phyloP scores from a whole-genome alignment of 2,113 vertebrate genomes.

The Myotis yumanensis region DNA sequence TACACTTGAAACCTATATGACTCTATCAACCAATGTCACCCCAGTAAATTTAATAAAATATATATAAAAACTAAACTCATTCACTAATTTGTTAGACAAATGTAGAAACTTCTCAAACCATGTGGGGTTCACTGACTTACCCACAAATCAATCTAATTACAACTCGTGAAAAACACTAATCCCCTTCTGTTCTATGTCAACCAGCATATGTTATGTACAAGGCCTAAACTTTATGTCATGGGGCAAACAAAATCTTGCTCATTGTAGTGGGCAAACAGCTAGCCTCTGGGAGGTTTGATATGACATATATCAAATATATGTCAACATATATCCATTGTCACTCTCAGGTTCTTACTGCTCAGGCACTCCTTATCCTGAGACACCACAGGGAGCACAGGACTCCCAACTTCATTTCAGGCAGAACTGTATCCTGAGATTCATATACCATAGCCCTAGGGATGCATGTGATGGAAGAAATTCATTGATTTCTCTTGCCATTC shows the following conservation, averaged over 20 bases:
- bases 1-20: background rate
- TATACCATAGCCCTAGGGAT: background rate
- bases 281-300: background rate
- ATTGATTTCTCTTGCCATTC: background rate
- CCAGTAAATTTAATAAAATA: background rate
- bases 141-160: background rate
- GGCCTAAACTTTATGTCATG: background rate
- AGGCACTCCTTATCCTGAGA: background rate
- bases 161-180: rapidly evolving
- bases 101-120: background rate
- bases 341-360: background rate
- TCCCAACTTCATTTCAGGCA: background rate
- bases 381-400: rapidly evolving
- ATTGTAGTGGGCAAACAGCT: background rate
- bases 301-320: background rate
- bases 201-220: background rate
- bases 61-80: background rate
- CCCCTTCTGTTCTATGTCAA: background rate
- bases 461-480: background rate
- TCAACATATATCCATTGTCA: background rate
- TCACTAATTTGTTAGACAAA: background rate
- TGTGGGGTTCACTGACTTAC: background rate
- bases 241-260: background rate
- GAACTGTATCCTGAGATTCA: background rate
- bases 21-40: background rate